Evolutionary conservation across 2,113 vertebrate species (phyloP).

Genomic region (Trematomus loennbergii): DNA sequence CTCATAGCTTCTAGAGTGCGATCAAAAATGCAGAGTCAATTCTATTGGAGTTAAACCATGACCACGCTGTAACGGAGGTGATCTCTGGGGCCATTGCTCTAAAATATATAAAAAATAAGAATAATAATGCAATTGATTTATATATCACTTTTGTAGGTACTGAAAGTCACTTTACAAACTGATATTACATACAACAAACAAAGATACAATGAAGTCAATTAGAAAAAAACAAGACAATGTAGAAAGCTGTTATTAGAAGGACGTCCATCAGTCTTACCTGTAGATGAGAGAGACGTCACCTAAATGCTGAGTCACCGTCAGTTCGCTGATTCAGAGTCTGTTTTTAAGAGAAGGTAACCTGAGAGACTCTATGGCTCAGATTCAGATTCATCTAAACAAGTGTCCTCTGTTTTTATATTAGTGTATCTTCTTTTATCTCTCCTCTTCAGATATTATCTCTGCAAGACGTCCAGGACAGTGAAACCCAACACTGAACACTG

Average conservation of each 20-base stretch:
- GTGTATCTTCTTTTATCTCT: neutral
- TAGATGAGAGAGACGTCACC: neutral
- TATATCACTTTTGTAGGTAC: too few species aligned
- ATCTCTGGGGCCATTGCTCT: too few species aligned
- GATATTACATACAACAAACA: too few species aligned
- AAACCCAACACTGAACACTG: slow-evolving; percentile 53
- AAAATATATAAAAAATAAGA: neutral
- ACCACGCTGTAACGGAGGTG: too few species aligned
- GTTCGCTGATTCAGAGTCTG: neutral
- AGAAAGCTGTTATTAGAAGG: too few species aligned
- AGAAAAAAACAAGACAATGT: too few species aligned
- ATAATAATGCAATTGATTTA: too few species aligned
- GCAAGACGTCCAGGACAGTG: slow-evolving; percentile 25
- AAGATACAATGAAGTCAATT: too few species aligned
- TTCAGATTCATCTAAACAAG: neutral
- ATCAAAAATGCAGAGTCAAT: too few species aligned
- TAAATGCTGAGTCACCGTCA: neutral
- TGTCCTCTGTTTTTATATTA: neutral
- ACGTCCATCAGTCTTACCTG: neutral
- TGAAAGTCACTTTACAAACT: too few species aligned
- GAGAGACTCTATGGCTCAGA: neutral
- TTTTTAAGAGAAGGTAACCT: neutral
- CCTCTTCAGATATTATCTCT: neutral
- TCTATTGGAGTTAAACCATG: too few species aligned
- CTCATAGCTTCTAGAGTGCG: too few species aligned